phyloP scores from a whole-genome alignment of 2,888 invertebrate species.

The Polyploca ridens region DNA sequence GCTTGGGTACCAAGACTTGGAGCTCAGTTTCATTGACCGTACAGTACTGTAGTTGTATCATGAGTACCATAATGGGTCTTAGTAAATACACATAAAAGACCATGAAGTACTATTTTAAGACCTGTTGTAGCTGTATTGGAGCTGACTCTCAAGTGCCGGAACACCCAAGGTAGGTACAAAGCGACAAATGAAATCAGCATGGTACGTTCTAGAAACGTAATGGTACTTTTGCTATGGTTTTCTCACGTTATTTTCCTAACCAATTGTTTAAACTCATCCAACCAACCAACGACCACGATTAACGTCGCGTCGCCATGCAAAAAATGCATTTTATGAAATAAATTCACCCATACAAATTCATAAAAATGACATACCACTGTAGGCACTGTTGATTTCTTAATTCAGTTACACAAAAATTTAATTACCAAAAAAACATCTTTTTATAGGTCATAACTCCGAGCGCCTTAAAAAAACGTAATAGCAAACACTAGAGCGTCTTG shows the following conservation, averaged over 20 bases:
- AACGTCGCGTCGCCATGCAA: too few relatives aligned
- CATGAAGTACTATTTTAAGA: background rate
- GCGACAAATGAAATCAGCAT: too few relatives aligned
- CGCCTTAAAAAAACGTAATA: slow-evolving; percentile 35
- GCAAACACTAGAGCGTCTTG: slow-evolving; percentile 26
- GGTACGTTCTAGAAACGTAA: too few relatives aligned
- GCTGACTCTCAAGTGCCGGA: too few relatives aligned
- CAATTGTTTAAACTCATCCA: too few relatives aligned
- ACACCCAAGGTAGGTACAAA: too few relatives aligned
- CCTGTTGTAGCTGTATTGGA: too few relatives aligned
- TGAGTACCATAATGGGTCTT: background rate
- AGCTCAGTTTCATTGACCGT: slow-evolving; percentile 21
- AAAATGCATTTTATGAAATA: too few relatives aligned
- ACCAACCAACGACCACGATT: too few relatives aligned
- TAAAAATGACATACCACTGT: background rate
- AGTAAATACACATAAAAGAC: background rate
- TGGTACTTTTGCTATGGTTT: too few relatives aligned
- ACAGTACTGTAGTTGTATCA: background rate
- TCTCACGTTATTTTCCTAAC: too few relatives aligned
- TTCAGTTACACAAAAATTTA: background rate
- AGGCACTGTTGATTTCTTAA: background rate
- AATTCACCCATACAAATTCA: background rate
- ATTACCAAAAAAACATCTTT: background rate
- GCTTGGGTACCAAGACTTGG: slow-evolving; percentile 31
- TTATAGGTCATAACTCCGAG: background rate